Evolutionary conservation across 2,113 vertebrate genomes (phyloP), one percentile per base, ranked within the genome.

Genomic region (Pituophis catenifer): DNA sequence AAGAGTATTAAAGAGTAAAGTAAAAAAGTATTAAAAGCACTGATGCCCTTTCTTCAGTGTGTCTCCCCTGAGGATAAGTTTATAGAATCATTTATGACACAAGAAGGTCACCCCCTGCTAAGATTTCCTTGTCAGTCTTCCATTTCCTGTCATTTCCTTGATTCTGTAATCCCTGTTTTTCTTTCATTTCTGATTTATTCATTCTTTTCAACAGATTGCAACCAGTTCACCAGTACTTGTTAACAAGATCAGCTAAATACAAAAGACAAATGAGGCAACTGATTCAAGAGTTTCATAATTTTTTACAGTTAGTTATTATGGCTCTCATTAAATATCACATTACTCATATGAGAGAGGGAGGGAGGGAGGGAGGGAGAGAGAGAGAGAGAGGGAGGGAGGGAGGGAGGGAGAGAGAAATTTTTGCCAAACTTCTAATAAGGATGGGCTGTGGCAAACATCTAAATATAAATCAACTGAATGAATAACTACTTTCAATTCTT

Each of bases 81-180:
- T 86, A 85, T 91, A 53, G 38, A 91, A 86, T 91, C 33, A 29
- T 85, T 91, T 91, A 86, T 55, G 53, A 91, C 33, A 91, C n/a
- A 54, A 17, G 44, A 91, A 85, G n/a, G 53, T 85, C 53, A 57
- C 23, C n/a, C 48, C 29, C 44, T n/a, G 13, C 17, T 65, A 52
- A 90, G 44, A 50, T 81, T 54, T 54, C 12, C 19, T 70, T 50
- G 70, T 81, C 58, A 70, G 8, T 70, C 89, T 55, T 81, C n/a
- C n/a, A 91, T 91, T 81, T 21, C 50, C 90, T 91, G 65, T 57
- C 50, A 75, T 81, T 70, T 53, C 21, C 90, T 13, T 91, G 90
- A 81, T 81, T 91, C 70, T 62, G 52, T 70, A 26, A 70, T 70
- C 44, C 54, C 65, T 52, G 9, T 70, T n/a, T 24, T 52, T 58